Evolutionary conservation across 2,113 vertebrate genomes (phyloP).

Genomic region (Hystrix brachyura): DNA sequence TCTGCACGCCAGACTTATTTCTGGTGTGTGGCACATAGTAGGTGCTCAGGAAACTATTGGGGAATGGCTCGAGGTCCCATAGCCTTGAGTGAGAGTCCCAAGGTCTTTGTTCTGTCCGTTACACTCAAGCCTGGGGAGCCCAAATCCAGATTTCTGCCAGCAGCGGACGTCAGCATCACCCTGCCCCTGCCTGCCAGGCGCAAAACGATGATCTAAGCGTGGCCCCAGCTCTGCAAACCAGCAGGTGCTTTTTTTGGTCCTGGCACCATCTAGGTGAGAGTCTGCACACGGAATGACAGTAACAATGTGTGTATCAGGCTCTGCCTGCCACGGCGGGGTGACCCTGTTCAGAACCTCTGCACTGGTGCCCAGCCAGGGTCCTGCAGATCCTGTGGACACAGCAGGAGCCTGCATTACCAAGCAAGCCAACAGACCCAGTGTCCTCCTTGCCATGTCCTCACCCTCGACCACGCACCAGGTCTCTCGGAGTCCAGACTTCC

Average conservation of each 20-base stretch:
- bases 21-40: background rate
- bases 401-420: background rate
- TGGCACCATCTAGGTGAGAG: background rate
- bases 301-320: background rate
- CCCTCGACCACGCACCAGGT: background rate
- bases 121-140: background rate
- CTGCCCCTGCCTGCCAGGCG: background rate
- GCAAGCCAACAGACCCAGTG: rapidly evolving
- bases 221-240: background rate
- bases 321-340: background rate
- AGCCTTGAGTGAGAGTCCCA: background rate
- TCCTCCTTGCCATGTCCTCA: background rate
- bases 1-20: background rate
- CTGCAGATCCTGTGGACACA: background rate
- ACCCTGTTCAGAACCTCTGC: background rate
- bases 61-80: background rate
- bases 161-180: background rate
- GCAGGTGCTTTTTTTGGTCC: constrained; percentile 9
- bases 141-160: background rate
- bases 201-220: constrained; percentile 20
- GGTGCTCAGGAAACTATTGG: background rate
- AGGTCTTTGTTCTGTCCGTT: background rate
- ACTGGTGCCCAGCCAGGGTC: background rate
- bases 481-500: background rate
- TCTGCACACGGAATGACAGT: background rate